Percentiles rank a stretch among this genome's conserved stretches.
Conservation (phyloP, 2,888 invertebrate genomes). For the Noctua comes region DNA sequence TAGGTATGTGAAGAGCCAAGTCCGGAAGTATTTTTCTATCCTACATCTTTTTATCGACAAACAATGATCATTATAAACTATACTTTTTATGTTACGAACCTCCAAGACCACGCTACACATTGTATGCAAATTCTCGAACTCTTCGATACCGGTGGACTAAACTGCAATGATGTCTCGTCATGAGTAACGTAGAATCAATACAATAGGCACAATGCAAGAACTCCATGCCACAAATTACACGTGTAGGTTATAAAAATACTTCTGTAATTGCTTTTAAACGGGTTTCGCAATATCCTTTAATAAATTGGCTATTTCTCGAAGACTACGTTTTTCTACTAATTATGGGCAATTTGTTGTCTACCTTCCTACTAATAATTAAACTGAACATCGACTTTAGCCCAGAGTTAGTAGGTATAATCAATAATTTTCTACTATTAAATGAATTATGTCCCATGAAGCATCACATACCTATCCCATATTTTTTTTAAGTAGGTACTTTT, state of each 20-base stretch:
- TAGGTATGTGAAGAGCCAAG: not conserved
- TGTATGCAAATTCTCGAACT: constrained; percentile 71
- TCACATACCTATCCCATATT: not conserved
- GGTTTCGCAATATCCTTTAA: constrained; percentile 18
- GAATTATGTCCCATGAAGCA: not conserved
- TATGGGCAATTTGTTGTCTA: constrained; percentile 31
- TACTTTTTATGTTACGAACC: constrained; percentile 19
- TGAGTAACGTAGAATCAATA: constrained; percentile 49
- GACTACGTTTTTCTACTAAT: constrained; percentile 47
- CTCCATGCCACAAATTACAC: constrained; percentile 29
- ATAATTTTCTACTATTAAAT: not conserved
- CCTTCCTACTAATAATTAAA: constrained; percentile 5
- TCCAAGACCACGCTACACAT: constrained; percentile 61
- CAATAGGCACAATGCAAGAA: constrained; percentile 42
- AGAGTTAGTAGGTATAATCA: not conserved
- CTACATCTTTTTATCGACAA: constrained; percentile 51
- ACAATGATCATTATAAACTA: constrained; percentile 53
- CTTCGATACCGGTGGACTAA: constrained; percentile 21
- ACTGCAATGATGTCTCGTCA: constrained; percentile 32
- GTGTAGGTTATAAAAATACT: constrained; percentile 4
- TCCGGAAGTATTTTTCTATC: constrained; percentile 48
- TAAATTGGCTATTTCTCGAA: constrained; percentile 26
- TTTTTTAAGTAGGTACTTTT: not conserved
- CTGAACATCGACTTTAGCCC: constrained; percentile 29
- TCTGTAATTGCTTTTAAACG: constrained; percentile 31